phyloP scores from a whole-genome alignment of 2,113 vertebrate species.

The Antechinus stuartii region DNA sequence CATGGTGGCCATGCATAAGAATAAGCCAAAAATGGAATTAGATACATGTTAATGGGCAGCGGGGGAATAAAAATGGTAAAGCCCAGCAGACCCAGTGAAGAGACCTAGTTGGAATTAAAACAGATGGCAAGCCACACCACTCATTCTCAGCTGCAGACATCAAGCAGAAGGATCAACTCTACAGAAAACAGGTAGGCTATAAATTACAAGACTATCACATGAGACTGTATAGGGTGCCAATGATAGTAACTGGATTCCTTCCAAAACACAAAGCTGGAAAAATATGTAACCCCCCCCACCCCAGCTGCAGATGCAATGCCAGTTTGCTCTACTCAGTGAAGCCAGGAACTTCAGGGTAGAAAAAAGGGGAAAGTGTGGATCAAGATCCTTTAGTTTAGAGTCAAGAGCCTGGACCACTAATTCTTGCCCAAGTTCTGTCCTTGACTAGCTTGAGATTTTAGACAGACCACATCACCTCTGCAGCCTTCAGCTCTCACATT shows the following conservation, averaged over 20 bases:
- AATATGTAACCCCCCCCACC: not conserved
- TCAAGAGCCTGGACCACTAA: not conserved
- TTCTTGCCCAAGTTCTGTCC: not conserved
- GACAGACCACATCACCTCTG: not conserved
- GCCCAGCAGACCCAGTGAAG: no score
- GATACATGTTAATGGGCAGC: not conserved
- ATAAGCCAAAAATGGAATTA: not conserved
- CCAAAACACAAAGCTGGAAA: not conserved
- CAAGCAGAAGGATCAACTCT: conserved; percentile 43
- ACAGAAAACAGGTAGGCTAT: conserved; percentile 61
- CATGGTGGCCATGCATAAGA: not conserved
- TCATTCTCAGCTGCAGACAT: conserved; percentile 52
- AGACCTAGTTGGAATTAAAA: not conserved
- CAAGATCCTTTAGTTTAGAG: not conserved
- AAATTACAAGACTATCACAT: conserved; percentile 3
- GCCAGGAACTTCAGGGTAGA: not conserved
- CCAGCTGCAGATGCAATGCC: not conserved
- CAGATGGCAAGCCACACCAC: not conserved
- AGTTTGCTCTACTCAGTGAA: not conserved
- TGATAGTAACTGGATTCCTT: not conserved
- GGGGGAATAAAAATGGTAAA: not conserved
- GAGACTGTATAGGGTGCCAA: not conserved
- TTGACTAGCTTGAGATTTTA: not conserved
- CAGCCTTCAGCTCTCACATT: conserved; percentile 7
- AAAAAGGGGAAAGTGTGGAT: not conserved